Evolutionary conservation across 2,113 vertebrate genomes (phyloP).

Genomic region (Picathartes gymnocephalus): DNA sequence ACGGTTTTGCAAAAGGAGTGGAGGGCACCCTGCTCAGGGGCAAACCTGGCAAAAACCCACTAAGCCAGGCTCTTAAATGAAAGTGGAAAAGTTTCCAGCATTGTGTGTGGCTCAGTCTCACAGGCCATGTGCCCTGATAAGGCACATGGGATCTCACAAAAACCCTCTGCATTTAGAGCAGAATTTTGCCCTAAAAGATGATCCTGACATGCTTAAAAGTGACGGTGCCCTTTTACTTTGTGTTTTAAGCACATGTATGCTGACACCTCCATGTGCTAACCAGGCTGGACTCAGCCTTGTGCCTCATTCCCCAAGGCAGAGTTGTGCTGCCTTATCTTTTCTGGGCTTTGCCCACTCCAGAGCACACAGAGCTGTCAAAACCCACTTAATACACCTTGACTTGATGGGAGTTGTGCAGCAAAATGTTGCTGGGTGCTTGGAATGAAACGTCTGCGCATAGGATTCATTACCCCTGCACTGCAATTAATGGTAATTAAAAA

Average conservation of each 20-base stretch:
- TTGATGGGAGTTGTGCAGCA: neutral
- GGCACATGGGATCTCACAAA: neutral
- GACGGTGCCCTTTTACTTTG: neutral
- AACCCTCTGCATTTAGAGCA: neutral
- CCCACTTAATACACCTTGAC: neutral
- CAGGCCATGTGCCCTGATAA: neutral
- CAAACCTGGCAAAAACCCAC: neutral
- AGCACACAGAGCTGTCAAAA: neutral
- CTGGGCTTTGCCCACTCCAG: neutral
- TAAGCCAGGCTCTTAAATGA: neutral
- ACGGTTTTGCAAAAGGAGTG: neutral
- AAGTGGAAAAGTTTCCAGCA: neutral
- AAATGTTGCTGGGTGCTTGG: neutral
- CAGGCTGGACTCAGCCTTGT: neutral
- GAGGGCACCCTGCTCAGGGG: neutral
- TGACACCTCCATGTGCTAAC: neutral
- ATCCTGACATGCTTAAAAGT: neutral
- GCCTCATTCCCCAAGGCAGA: neutral
- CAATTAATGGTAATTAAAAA: constrained; percentile 20
- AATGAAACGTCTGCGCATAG: neutral
- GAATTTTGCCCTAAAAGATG: neutral
- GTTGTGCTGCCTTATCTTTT: neutral
- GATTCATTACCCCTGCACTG: neutral
- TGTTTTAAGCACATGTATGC: neutral
- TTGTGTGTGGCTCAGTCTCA: neutral